A percentile compares a stretch with the other conserved stretches of the same genome.
Conservation (phyloP, 2,888 invertebrate genomes). For the Idaea biselata region DNA sequence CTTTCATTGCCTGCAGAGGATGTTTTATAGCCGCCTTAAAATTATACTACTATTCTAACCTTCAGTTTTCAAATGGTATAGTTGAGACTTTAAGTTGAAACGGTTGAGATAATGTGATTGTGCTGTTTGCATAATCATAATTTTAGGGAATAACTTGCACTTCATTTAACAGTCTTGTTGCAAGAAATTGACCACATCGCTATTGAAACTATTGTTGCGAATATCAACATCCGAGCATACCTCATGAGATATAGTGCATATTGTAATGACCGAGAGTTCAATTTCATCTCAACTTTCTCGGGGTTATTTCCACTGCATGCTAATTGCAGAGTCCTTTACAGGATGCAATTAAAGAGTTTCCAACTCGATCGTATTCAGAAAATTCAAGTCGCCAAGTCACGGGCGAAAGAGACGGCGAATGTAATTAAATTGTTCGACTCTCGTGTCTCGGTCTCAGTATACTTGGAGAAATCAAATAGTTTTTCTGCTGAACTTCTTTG, state of each 20-base stretch:
- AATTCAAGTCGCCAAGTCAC: slow-evolving; percentile 46
- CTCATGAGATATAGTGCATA: neutral
- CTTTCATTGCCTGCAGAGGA: neutral
- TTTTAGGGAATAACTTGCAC: no score
- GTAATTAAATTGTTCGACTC: slow-evolving; percentile 70
- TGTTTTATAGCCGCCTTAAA: neutral
- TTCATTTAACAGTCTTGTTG: no score
- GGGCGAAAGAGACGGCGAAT: slow-evolving; percentile 55
- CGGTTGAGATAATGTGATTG: no score
- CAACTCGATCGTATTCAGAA: slow-evolving; percentile 49
- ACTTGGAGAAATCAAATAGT: slow-evolving; percentile 56
- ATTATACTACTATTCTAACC: neutral
- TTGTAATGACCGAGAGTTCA: slow-evolving; percentile 33
- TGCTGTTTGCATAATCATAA: no score
- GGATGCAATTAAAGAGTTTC: slow-evolving; percentile 65
- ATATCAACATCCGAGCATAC: no score
- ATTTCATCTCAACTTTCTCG: slow-evolving; percentile 40
- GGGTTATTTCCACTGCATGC: slow-evolving; percentile 51
- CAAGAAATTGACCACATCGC: no score
- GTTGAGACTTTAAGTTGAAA: no score
- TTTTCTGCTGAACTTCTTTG: slow-evolving; percentile 50
- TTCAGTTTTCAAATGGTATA: neutral
- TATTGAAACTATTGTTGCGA: no score
- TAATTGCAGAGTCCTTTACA: slow-evolving; percentile 57
- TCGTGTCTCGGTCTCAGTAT: slow-evolving; percentile 45